phyloP scores from a whole-genome alignment of 2,113 vertebrate species.

The Cheirogaleus medius region DNA sequence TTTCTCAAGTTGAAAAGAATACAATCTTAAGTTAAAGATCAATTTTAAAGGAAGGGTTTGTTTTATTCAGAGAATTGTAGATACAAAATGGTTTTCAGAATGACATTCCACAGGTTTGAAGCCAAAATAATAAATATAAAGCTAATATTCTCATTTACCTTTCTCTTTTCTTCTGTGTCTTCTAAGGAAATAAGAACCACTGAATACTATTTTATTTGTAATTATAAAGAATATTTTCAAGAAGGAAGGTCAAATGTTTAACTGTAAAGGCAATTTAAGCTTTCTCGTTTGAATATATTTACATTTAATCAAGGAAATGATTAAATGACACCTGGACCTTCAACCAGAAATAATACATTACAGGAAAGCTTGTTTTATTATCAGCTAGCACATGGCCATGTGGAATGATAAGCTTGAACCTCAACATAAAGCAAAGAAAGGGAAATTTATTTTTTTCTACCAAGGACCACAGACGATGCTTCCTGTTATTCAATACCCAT shows the following conservation, averaged over 20 bases:
- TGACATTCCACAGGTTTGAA: not conserved
- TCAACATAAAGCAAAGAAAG: not conserved
- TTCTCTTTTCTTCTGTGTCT: not conserved
- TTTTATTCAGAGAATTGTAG: not conserved
- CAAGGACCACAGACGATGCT: not conserved
- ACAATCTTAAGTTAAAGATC: not conserved
- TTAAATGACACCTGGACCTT: not conserved
- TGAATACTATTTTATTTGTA: not conserved
- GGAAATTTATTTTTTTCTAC: not conserved
- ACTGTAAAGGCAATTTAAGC: not conserved
- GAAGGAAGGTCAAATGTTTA: not conserved
- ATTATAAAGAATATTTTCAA: constrained; percentile 18
- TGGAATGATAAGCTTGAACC: not conserved
- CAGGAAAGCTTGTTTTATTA: not conserved
- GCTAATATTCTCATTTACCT: not conserved
- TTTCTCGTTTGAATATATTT: not conserved
- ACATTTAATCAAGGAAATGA: not conserved
- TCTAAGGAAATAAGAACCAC: not conserved
- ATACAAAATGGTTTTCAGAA: not conserved
- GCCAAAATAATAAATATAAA: constrained; percentile 10
- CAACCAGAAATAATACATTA: not conserved
- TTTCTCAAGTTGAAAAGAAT: not conserved
- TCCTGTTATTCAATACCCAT: accelerated
- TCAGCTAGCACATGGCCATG: not conserved
- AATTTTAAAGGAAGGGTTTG: not conserved